Percentiles rank a stretch among this genome's conserved stretches.
phyloP scores from a whole-genome alignment of 2,797 vertebrate species.

The Lepus oiostolus region DNA sequence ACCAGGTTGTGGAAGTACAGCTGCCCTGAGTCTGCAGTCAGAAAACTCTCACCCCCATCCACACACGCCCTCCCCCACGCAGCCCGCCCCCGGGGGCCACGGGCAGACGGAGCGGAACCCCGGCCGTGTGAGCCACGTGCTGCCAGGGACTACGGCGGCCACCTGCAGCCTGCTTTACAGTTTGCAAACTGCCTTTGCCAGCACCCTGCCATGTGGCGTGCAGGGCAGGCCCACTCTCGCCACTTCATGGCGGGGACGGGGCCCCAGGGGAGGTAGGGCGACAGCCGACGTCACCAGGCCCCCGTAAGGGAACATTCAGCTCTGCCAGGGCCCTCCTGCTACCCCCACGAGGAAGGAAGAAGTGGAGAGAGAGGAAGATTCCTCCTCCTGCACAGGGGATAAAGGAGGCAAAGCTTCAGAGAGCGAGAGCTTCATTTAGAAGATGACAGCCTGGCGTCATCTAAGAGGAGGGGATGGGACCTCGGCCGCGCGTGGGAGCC shows the following conservation, averaged over 20 bases:
- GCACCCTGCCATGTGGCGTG: background rate
- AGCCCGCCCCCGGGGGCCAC: background rate
- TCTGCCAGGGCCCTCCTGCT: background rate
- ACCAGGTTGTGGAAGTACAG: background rate
- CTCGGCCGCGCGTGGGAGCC: background rate
- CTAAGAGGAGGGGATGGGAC: slow-evolving; percentile 10
- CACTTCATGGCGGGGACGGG: background rate
- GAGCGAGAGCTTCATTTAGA: background rate
- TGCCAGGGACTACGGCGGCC: background rate
- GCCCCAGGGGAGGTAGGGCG: background rate
- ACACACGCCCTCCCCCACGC: background rate
- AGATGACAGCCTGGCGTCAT: background rate
- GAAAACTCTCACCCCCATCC: background rate
- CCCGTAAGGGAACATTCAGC: background rate
- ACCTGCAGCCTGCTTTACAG: background rate
- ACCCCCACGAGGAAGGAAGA: background rate
- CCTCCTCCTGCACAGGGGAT: background rate
- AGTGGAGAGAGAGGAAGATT: background rate
- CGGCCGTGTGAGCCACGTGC: background rate
- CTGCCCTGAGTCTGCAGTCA: background rate
- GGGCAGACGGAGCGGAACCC: background rate
- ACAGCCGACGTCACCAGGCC: background rate
- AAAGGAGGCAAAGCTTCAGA: background rate
- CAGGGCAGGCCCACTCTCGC: background rate
- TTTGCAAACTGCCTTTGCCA: background rate